A percentile compares a stretch with the other conserved stretches of the same genome.
Conservation (phyloP, 1,140 invertebrate species). For the Proales similis region DNA sequence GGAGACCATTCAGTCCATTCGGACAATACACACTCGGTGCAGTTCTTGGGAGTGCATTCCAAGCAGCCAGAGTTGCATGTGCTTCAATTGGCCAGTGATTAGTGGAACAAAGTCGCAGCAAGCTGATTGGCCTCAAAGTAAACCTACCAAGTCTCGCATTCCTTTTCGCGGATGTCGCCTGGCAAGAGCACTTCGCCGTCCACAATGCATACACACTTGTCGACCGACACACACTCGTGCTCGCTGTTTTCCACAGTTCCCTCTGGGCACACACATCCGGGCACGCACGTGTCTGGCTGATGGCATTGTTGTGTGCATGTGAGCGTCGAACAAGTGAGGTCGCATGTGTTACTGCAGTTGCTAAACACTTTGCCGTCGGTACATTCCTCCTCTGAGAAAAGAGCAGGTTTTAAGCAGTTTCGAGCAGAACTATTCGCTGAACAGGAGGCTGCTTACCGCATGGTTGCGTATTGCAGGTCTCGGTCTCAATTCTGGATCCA, state of each 20-base stretch:
- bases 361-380: conserved; percentile 13
- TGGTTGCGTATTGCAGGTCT: conserved; percentile 24
- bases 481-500: background rate
- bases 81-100: no score
- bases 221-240: conserved; percentile 68
- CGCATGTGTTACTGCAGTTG: conserved; percentile 33
- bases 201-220: conserved; percentile 67
- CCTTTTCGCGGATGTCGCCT: conserved; percentile 61
- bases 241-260: conserved; percentile 64
- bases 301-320: conserved; percentile 13
- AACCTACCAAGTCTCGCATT: conserved; percentile 58
- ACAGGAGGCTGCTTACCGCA: background rate
- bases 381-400: conserved; percentile 9
- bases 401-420: background rate
- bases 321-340: conserved; percentile 17
- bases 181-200: conserved; percentile 65
- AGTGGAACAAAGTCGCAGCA: conserved; percentile 39
- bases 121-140: background rate
- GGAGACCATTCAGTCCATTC: conserved; percentile 25
- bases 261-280: conserved; percentile 75
- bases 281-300: conserved; percentile 61
- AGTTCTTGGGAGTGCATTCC: conserved; percentile 12
- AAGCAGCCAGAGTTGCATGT: conserved; percentile 61
- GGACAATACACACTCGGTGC: conserved; percentile 35
- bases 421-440: background rate